Conservation (phyloP, 2,797 vertebrate species). For the Setipinna tenuifilis region DNA sequence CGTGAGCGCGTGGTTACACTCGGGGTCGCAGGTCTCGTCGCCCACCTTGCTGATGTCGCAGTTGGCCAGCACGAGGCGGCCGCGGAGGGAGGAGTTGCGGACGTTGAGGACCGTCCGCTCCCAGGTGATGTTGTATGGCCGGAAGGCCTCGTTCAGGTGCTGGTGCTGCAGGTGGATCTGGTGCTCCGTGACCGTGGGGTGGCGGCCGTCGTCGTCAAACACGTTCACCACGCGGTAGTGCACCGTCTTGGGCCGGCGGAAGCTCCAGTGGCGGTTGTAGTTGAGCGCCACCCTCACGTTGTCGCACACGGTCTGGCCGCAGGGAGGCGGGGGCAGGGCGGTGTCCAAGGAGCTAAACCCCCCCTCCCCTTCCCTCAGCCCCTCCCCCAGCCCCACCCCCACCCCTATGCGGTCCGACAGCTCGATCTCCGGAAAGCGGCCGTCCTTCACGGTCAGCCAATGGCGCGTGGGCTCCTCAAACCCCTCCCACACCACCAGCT, state of each 20-base stretch:
- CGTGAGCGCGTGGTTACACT: slow-evolving; percentile 94
- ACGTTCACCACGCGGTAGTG: slow-evolving; percentile 93
- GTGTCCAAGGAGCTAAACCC: slow-evolving; percentile 82
- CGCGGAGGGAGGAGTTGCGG: slow-evolving; percentile 88
- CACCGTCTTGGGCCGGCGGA: slow-evolving; percentile 87
- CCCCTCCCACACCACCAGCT: slow-evolving; percentile 90
- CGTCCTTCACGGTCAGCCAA: slow-evolving; percentile 85
- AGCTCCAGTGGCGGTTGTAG: slow-evolving; percentile 88
- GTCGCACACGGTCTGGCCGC: slow-evolving; percentile 95
- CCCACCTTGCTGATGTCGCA: slow-evolving; percentile 96
- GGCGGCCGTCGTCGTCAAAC: slow-evolving; percentile 79
- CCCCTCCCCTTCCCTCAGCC: slow-evolving; percentile 64
- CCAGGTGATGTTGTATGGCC: slow-evolving; percentile 94
- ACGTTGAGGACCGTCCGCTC: slow-evolving; percentile 90
- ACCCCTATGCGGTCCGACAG: slow-evolving; percentile 59
- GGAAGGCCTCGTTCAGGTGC: slow-evolving; percentile 90
- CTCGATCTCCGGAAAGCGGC: slow-evolving; percentile 79
- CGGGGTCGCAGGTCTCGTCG: slow-evolving; percentile 87
- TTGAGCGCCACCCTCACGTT: slow-evolving; percentile 88
- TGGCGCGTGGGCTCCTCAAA: slow-evolving; percentile 87
- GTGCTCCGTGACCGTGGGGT: slow-evolving; percentile 88
- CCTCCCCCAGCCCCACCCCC: slow-evolving; percentile 64
- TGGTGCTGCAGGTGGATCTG: slow-evolving; percentile 96
- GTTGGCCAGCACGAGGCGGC: slow-evolving; percentile 91
- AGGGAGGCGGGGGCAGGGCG: slow-evolving; percentile 85